phyloP scores from a whole-genome alignment of 2,888 invertebrate species.

The Plagodis dolabraria region DNA sequence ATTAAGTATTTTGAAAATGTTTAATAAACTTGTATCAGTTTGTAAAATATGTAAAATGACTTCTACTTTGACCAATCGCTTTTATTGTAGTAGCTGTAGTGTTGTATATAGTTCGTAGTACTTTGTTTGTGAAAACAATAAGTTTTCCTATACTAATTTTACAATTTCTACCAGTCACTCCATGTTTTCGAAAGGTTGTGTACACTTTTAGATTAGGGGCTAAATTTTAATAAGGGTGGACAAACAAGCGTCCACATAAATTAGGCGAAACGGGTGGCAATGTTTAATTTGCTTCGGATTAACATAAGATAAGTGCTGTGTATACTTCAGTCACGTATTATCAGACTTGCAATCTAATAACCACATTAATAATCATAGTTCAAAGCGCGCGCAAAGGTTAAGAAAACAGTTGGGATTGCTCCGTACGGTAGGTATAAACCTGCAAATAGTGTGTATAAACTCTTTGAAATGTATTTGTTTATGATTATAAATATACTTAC shows the following conservation, averaged over 20 bases:
- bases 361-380: not conserved
- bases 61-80: too few species aligned
- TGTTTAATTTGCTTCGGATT: conserved; percentile 42
- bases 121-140: too few species aligned
- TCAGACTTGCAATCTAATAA: not conserved
- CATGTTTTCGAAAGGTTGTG: conserved; percentile 39
- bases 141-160: conserved; percentile 11
- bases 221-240: conserved; percentile 51
- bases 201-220: conserved; percentile 45
- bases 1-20: too few species aligned
- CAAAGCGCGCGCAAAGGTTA: too few species aligned
- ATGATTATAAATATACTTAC: too few species aligned
- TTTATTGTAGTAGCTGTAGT: too few species aligned
- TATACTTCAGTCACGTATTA: not conserved
- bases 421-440: not conserved
- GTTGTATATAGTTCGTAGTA: too few species aligned
- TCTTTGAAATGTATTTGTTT: too few species aligned
- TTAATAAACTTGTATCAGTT: too few species aligned
- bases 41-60: too few species aligned
- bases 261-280: conserved; percentile 39
- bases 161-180: conserved; percentile 23
- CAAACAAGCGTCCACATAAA: conserved; percentile 50
- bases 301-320: not conserved
- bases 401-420: too few species aligned
- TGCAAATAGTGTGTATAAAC: not conserved